Evolutionary conservation across 2,888 invertebrate species (phyloP).

Genomic region (Alsophila aescularia): DNA sequence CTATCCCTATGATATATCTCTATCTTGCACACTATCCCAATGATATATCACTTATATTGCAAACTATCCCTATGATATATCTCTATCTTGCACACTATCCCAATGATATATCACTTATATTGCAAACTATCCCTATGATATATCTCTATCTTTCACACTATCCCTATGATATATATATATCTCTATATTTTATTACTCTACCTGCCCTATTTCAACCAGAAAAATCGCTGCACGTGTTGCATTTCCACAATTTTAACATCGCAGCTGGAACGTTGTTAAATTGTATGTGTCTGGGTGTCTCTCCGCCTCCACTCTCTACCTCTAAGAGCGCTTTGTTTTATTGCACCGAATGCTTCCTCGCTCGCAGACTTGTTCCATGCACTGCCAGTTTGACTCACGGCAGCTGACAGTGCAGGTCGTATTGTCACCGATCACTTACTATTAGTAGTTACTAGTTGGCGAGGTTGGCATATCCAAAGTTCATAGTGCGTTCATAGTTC

Average conservation of each 20-base stretch:
- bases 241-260: conserved; percentile 42
- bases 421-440: conserved; percentile 11
- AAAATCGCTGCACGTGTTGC: conserved; percentile 31
- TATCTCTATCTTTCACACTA: too few relatives aligned
- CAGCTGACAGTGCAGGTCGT: conserved; percentile 24
- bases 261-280: conserved; percentile 41
- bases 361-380: conserved; percentile 29
- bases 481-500: conserved; percentile 42
- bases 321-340: conserved; percentile 18
- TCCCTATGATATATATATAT: too few relatives aligned
- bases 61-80: too few relatives aligned
- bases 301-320: conserved; percentile 10
- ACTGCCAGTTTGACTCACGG: conserved; percentile 39
- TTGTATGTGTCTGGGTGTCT: conserved; percentile 52
- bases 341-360: conserved; percentile 30
- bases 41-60: too few relatives aligned
- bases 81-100: too few relatives aligned
- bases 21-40: too few relatives aligned
- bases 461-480: conserved; percentile 41
- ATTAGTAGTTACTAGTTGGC: not conserved
- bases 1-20: too few relatives aligned
- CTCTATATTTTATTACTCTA: not conserved
- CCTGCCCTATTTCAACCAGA: not conserved
- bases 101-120: too few relatives aligned
- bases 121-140: too few relatives aligned